Evolutionary conservation across 1,140 invertebrate species (phyloP).

Genomic region (Zaprionus kolodkinae): DNA sequence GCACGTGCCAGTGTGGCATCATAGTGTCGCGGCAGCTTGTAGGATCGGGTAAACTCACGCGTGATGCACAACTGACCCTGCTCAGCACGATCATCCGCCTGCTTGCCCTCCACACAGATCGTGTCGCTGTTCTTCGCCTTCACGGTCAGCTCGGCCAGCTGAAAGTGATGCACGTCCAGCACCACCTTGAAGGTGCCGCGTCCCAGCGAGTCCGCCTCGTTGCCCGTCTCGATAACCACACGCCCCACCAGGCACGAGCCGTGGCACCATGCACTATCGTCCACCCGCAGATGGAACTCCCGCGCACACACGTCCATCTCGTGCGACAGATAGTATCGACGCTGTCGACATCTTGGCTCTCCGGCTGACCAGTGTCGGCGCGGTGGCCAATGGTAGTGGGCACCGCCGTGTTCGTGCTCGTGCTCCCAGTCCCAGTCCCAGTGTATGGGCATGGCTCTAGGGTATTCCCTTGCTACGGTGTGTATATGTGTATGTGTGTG

Average conservation of each 20-base stretch:
- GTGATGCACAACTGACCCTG: constrained; percentile 74
- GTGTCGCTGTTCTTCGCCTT: constrained; percentile 78
- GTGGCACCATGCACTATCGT: constrained; percentile 76
- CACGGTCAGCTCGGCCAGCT: constrained; percentile 65
- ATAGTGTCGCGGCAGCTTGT: constrained; percentile 78
- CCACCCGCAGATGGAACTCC: constrained; percentile 73
- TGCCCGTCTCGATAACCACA: constrained; percentile 74
- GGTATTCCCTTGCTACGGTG: constrained; percentile 4
- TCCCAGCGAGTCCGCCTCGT: constrained; percentile 67
- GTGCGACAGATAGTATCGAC: constrained; percentile 65
- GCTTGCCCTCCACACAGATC: constrained; percentile 73
- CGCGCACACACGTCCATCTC: constrained; percentile 75
- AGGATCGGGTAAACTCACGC: constrained; percentile 69
- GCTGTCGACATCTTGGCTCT: constrained; percentile 69
- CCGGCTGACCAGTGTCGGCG: constrained; percentile 67
- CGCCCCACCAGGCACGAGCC: constrained; percentile 73
- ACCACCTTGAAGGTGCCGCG: constrained; percentile 79
- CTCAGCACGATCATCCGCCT: constrained; percentile 71
- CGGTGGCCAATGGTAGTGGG: constrained; percentile 64
- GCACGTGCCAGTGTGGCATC: constrained; percentile 75
- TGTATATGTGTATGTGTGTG: neutral
- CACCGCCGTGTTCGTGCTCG: constrained; percentile 61
- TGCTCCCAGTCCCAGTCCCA: constrained; percentile 80
- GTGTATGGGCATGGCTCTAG: constrained; percentile 67
- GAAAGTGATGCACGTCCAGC: constrained; percentile 79